phyloP scores from a whole-genome alignment of 2,888 invertebrate species.

The Cephus runcator region DNA sequence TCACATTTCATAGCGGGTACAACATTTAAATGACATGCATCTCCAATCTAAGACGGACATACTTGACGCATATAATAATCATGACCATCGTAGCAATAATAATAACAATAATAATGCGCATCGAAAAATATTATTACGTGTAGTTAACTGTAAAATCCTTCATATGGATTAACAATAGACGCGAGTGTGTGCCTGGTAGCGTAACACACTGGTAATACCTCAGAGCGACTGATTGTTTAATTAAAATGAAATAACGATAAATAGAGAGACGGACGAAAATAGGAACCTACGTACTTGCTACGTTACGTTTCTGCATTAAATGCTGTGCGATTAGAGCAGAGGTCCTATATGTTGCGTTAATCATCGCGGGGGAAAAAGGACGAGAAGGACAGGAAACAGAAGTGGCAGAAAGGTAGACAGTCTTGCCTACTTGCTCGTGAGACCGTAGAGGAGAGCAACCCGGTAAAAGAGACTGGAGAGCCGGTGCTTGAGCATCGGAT shows the following conservation, averaged over 20 bases:
- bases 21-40: neutral
- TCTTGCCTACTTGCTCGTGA: conserved; percentile 49
- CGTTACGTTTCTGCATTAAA: neutral
- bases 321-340: neutral
- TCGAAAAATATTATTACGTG: conserved; percentile 34
- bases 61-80: neutral
- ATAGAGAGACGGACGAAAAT: neutral
- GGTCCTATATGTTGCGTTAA: neutral
- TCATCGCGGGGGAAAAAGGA: neutral
- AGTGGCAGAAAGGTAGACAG: neutral
- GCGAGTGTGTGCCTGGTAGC: neutral
- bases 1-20: neutral
- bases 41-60: neutral
- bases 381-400: neutral
- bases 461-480: conserved; percentile 70
- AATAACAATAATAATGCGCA: conserved; percentile 12
- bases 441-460: conserved; percentile 67
- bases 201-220: neutral
- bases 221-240: neutral
- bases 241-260: neutral
- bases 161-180: neutral
- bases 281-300: too few species aligned
- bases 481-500: conserved; percentile 68
- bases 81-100: neutral
- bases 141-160: conserved; percentile 29